phyloP scores from a whole-genome alignment of 1,140 invertebrate genomes.

The Leptinotarsa texana region DNA sequence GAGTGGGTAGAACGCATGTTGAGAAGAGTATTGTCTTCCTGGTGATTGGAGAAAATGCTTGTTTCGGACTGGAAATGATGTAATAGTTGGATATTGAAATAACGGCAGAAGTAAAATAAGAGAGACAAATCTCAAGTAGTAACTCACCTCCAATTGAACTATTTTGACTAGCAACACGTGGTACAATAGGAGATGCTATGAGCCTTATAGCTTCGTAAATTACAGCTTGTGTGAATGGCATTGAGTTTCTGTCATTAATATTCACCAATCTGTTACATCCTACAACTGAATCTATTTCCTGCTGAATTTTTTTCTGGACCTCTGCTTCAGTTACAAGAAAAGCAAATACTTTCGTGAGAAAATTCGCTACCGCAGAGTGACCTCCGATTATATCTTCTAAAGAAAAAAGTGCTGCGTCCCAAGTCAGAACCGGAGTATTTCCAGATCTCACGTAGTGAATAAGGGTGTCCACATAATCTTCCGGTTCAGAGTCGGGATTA shows the following conservation, averaged over 20 bases:
- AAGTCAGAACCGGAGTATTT: constrained; percentile 60
- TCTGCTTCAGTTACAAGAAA: constrained; percentile 57
- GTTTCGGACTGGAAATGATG: no score
- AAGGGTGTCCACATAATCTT: constrained; percentile 76
- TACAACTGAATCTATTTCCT: constrained; percentile 66
- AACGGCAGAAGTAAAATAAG: no score
- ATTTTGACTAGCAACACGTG: constrained; percentile 81
- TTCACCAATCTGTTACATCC: constrained; percentile 36
- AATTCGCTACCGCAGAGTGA: constrained; percentile 83
- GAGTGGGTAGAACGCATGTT: no score
- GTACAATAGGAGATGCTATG: constrained; percentile 86
- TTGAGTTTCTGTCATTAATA: constrained; percentile 60
- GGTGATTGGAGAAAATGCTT: no score
- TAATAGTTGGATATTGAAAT: no score
- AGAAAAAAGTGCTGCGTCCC: constrained; percentile 73
- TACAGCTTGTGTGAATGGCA: constrained; percentile 83
- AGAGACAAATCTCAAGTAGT: neutral
- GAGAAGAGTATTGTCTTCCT: no score
- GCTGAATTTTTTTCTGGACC: constrained; percentile 68
- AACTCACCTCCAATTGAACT: constrained; percentile 66
- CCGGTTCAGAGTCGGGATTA: constrained; percentile 59
- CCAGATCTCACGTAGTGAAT: constrained; percentile 63
- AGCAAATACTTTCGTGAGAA: constrained; percentile 65
- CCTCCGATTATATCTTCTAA: constrained; percentile 86
- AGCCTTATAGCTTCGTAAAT: constrained; percentile 77